Evolutionary conservation across 2,113 vertebrate genomes (phyloP).

Genomic region (Nothocercus julius): DNA sequence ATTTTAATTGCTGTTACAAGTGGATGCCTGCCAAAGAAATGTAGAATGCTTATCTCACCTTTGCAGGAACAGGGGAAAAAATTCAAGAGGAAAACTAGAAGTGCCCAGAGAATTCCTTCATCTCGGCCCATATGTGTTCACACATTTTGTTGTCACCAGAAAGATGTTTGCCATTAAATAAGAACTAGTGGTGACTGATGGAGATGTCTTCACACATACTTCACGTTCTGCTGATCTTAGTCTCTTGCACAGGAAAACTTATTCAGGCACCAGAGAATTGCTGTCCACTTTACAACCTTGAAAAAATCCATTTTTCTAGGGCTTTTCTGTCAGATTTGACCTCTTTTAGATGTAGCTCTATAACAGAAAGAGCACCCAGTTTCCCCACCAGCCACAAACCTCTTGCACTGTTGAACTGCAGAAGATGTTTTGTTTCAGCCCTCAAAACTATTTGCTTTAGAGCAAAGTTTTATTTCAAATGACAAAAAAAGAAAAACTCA

Average conservation of each 20-base stretch:
- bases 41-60: background rate
- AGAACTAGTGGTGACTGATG: background rate
- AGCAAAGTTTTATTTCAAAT: background rate
- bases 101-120: background rate
- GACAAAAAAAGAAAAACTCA: background rate
- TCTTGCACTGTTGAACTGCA: background rate
- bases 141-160: background rate
- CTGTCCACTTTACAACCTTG: background rate
- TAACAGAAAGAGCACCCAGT: background rate
- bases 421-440: background rate
- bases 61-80: background rate
- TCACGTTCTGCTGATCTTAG: background rate
- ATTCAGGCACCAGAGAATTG: background rate
- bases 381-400: background rate
- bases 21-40: background rate
- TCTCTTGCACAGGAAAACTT: background rate
- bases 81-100: background rate
- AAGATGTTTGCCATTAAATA: background rate
- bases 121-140: background rate
- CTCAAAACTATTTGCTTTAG: background rate
- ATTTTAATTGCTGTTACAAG: background rate
- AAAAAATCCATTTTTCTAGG: background rate
- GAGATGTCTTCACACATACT: background rate
- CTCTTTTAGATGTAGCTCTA: background rate
- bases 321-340: background rate